Base-by-base conservation (phyloP, 2,888 invertebrate species). In the Anoncus sp. region DNA sequence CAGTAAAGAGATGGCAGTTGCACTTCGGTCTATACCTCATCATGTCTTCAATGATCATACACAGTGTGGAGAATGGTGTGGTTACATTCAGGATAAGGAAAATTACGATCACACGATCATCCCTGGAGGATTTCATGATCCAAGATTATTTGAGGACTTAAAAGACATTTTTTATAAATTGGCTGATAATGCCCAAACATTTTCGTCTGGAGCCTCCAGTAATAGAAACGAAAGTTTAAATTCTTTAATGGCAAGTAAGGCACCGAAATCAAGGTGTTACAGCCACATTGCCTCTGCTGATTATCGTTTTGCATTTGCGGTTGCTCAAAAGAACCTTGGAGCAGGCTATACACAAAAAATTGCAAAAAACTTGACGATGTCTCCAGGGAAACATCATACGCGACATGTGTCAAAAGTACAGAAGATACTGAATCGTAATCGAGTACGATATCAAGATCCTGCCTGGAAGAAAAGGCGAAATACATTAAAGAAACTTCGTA, bases 261-360 rank as follows among this genome's bases (percentile, higher is more conserved):
- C 73, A 22, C 66, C 31, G 7, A 31, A 31, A 31, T 31, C 31
- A 7, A 31, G 31, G 47, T 72, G 38, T 6, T 63, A 72, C 27
- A 63, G 72, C n/a, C 55, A 24, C n/a, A 63, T 35, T 47, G 35
- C 45, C 31, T 72, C 63, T 6, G 7, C n/a, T 27, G 63, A 72
- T 35, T 63, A 45, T 22, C 40, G 57, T 47, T 63, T 72, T 35
- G 55, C 45, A 18, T 24, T 24, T 6, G 16, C 35, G 35, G 47
- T 63, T 35, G 55, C 47, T 5, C 53, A 63, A 10, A 72, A 72
- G 16, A 72, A 72, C 22, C 12, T 57, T 16, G 62, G 62, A 2
- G 49, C 43, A 71, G 12, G 51, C 51, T 71, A 62, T n/a, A 62
- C 43, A 12, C 45, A 55, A 10, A 53, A 16, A 31, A 16, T 38